These are phyloP conservation scores for Reinhardtius hippoglossoides DNA, from an alignment of 2,113 vertebrate genomes.

Conservation along the genomic window DNA sequence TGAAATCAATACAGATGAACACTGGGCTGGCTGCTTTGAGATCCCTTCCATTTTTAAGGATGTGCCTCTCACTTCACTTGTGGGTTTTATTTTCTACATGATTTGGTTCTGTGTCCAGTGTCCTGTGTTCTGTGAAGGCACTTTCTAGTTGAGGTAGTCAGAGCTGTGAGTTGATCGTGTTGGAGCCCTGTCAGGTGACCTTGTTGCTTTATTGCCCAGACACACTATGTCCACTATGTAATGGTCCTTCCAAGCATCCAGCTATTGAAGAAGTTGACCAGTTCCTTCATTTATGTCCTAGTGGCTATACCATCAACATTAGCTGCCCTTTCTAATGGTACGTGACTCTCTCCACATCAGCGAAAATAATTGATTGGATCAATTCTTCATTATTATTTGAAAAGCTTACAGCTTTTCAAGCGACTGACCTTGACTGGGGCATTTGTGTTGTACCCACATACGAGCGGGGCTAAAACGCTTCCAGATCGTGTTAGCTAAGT, in stretches of 20 bases:
- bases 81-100: slow-evolving; percentile 35
- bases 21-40: slow-evolving; percentile 14
- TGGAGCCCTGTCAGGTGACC: slow-evolving; percentile 36
- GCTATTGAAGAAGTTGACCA: slow-evolving; percentile 32
- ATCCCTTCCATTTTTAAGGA: slow-evolving; percentile 27
- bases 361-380: slow-evolving; percentile 51
- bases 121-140: background rate
- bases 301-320: slow-evolving; percentile 9
- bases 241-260: slow-evolving; percentile 1
- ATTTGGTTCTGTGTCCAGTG: slow-evolving; percentile 31
- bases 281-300: slow-evolving; percentile 22
- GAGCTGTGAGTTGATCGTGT: slow-evolving; percentile 38
- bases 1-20: slow-evolving; percentile 27
- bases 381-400: too few species aligned
- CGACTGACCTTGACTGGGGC: slow-evolving; percentile 40
- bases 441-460: slow-evolving; percentile 51
- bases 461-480: slow-evolving; percentile 46
- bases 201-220: slow-evolving; percentile 29
- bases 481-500: slow-evolving; percentile 54
- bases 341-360: slow-evolving; percentile 26
- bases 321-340: slow-evolving; percentile 17
- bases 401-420: slow-evolving; percentile 41
- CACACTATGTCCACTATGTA: background rate
- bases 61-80: slow-evolving; percentile 15
- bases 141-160: slow-evolving; percentile 33